Evolutionary conservation across 2,888 invertebrate species (phyloP).

Genomic region (Neria commutata): DNA sequence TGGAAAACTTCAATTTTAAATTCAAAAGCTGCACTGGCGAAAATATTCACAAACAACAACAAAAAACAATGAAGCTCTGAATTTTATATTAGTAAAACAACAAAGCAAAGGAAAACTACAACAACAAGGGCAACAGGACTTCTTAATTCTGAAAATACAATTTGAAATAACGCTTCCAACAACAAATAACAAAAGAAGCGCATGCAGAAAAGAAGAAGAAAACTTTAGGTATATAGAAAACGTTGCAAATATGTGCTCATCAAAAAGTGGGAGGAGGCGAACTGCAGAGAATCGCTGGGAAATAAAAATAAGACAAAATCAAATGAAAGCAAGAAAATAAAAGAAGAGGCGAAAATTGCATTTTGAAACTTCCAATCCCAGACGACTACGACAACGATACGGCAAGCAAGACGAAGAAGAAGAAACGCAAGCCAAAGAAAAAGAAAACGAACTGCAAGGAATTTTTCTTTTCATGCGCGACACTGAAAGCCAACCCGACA

Average conservation of each 20-base stretch:
- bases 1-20: slow-evolving; percentile 17
- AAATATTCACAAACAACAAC: slow-evolving; percentile 10
- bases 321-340: slow-evolving; percentile 17
- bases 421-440: slow-evolving; percentile 15
- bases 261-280: slow-evolving; percentile 29
- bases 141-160: slow-evolving; percentile 4
- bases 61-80: slow-evolving; percentile 30
- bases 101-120: slow-evolving; percentile 32
- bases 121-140: slow-evolving; percentile 1
- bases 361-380: slow-evolving; percentile 59
- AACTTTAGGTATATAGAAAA: slow-evolving; percentile 46
- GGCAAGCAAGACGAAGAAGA: slow-evolving; percentile 7
- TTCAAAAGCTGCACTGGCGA: slow-evolving; percentile 21
- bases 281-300: not conserved
- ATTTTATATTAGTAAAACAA: slow-evolving; percentile 30
- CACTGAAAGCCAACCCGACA: slow-evolving; percentile 30
- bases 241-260: slow-evolving; percentile 33
- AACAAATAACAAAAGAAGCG: slow-evolving; percentile 32
- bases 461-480: slow-evolving; percentile 14
- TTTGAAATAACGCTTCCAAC: slow-evolving; percentile 9
- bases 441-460: not conserved
- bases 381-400: slow-evolving; percentile 38
- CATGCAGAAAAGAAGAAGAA: slow-evolving; percentile 35
- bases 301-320: slow-evolving; percentile 1
- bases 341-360: slow-evolving; percentile 47